phyloP scores from a whole-genome alignment of 2,888 invertebrate genomes.

The Acleris laterana region DNA sequence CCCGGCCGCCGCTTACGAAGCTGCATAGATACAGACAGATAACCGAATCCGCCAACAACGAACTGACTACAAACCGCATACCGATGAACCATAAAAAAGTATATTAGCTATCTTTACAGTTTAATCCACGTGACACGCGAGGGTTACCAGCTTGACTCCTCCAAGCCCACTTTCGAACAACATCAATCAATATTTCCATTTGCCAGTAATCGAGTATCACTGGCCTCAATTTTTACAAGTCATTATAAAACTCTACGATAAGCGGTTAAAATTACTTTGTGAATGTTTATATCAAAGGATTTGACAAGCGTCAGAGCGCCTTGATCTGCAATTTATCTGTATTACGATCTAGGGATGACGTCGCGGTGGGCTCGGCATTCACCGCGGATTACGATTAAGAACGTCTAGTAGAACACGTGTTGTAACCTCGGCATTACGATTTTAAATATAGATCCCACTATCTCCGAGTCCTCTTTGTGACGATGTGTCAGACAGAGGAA shows the following conservation, averaged over 20 bases:
- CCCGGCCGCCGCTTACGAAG: slow-evolving; percentile 21
- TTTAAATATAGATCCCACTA: slow-evolving; percentile 33
- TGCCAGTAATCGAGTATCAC: slow-evolving; percentile 46
- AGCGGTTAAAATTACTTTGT: slow-evolving; percentile 36
- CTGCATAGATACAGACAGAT: slow-evolving; percentile 21
- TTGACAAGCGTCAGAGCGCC: slow-evolving; percentile 47
- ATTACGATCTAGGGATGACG: slow-evolving; percentile 60
- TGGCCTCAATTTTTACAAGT: slow-evolving; percentile 51
- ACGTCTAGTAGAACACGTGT: slow-evolving; percentile 42
- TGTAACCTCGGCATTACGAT: slow-evolving; percentile 33
- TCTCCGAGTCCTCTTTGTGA: slow-evolving; percentile 27
- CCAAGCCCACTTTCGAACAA: slow-evolving; percentile 48
- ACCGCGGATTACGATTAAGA: slow-evolving; percentile 57
- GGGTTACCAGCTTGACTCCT: slow-evolving; percentile 35
- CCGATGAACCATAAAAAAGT: slow-evolving; percentile 10
- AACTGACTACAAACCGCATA: slow-evolving; percentile 18
- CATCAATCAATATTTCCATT: slow-evolving; percentile 50
- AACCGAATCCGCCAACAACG: slow-evolving; percentile 21
- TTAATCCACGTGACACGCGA: slow-evolving; percentile 50
- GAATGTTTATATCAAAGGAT: slow-evolving; percentile 52
- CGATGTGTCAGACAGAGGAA: slow-evolving; percentile 15
- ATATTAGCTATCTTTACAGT: slow-evolving; percentile 11
- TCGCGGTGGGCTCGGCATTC: slow-evolving; percentile 52
- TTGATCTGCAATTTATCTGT: slow-evolving; percentile 66
- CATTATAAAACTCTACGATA: slow-evolving; percentile 37